Percentiles rank a stretch among this genome's conserved stretches.
phyloP scores from a whole-genome alignment of 2,797 vertebrate species.

The Peromyscus nudipes region DNA sequence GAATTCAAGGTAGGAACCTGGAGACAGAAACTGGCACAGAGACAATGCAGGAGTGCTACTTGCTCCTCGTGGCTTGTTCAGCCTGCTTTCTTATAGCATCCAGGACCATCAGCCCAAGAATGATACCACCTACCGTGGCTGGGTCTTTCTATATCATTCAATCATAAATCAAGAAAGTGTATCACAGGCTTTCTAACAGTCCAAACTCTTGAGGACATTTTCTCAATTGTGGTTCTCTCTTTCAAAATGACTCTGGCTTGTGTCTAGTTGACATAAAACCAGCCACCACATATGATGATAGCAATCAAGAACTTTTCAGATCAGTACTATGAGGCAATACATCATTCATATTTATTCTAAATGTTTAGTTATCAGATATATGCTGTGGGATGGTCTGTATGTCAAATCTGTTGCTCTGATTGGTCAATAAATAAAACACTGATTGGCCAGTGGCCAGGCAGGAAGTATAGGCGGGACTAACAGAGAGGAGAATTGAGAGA shows the following conservation, averaged over 20 bases:
- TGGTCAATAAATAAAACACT: no score
- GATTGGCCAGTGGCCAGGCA: no score
- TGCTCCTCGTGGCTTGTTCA: no score
- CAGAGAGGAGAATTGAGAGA: no score
- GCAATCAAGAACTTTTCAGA: background rate
- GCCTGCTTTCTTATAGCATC: no score
- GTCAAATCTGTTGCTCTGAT: no score
- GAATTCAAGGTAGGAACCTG: no score
- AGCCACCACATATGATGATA: background rate
- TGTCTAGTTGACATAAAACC: background rate
- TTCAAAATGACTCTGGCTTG: background rate
- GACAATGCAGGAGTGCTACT: no score
- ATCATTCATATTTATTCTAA: conserved; percentile 5
- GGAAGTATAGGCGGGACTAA: no score
- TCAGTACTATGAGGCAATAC: background rate
- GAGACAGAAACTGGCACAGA: no score
- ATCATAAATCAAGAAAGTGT: background rate
- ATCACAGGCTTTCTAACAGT: background rate
- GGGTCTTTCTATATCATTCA: background rate
- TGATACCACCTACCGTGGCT: background rate
- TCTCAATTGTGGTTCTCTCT: background rate
- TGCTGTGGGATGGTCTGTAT: no score
- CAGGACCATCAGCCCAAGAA: no score
- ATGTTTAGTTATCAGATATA: background rate
- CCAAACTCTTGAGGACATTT: background rate